Percentiles rank a stretch among this genome's conserved stretches.
Evolutionary conservation across 1,140 invertebrate genomes (phyloP).

Genomic region (Bombus soroeensis): DNA sequence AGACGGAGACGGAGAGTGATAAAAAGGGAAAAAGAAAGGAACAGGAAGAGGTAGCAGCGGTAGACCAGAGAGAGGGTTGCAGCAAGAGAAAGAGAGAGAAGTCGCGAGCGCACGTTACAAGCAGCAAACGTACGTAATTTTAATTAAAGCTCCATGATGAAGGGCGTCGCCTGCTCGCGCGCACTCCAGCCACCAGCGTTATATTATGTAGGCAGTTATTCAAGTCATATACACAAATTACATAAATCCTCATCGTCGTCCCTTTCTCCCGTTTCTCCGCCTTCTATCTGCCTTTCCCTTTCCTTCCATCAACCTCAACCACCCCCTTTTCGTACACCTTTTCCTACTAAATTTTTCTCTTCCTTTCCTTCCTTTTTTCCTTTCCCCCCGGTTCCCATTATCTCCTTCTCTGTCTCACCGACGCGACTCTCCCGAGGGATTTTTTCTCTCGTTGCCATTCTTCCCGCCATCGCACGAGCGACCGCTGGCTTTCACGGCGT

Average conservation of each 20-base stretch:
- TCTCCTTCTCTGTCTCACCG: not conserved
- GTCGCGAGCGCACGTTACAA: conserved; percentile 64
- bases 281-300: conserved; percentile 44
- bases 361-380: not conserved
- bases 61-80: conserved; percentile 1
- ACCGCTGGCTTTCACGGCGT: conserved; percentile 48
- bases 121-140: conserved; percentile 80
- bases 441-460: conserved; percentile 16
- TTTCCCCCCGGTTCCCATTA: not conserved
- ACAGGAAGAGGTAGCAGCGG: conserved; percentile 2
- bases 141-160: conserved; percentile 80
- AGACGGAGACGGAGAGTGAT: conserved; percentile 49
- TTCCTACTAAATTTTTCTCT: conserved; percentile 1
- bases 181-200: conserved; percentile 57
- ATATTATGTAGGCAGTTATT: conserved; percentile 80
- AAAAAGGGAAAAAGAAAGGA: conserved; percentile 28
- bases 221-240: conserved; percentile 80
- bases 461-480: conserved; percentile 36
- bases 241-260: conserved; percentile 72
- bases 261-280: conserved; percentile 36
- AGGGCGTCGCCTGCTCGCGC: conserved; percentile 74
- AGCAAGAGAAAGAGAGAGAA: not conserved
- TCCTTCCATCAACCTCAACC: conserved; percentile 22
- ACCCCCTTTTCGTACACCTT: not conserved
- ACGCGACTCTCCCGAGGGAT: not conserved